Evolutionary conservation across 2,888 invertebrate species (phyloP).

Genomic region (Odontocerum albicorne): DNA sequence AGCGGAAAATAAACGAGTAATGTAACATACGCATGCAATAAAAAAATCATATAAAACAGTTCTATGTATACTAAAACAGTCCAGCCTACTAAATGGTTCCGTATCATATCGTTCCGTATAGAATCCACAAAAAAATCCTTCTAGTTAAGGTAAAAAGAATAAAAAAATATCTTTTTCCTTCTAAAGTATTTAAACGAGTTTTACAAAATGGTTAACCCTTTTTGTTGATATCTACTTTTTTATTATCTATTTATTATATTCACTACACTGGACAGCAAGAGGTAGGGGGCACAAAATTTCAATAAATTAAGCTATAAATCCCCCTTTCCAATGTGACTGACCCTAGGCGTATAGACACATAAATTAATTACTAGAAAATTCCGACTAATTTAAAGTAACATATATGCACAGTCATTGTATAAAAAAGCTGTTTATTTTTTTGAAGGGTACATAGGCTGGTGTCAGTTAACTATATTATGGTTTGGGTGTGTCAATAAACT

Average conservation of each 20-base stretch:
- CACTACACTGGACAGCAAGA: neutral
- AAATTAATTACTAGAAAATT: slow-evolving; percentile 35
- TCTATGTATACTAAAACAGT: slow-evolving; percentile 5
- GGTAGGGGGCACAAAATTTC: slow-evolving; percentile 12
- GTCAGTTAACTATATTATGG: too few species aligned
- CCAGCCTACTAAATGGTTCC: slow-evolving; percentile 11
- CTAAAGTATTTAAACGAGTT: neutral
- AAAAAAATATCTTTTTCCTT: too few species aligned
- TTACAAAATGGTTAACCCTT: neutral
- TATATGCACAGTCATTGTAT: slow-evolving; percentile 28
- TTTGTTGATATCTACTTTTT: neutral
- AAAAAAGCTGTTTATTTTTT: slow-evolving; percentile 12
- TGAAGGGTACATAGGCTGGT: slow-evolving; percentile 6
- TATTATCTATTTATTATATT: too few species aligned
- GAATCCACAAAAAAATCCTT: slow-evolving; percentile 5
- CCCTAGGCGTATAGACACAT: slow-evolving; percentile 28
- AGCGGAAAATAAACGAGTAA: slow-evolving; percentile 14
- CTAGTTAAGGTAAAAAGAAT: too few species aligned
- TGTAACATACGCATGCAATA: slow-evolving; percentile 19
- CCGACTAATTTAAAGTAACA: slow-evolving; percentile 34
- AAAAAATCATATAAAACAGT: slow-evolving; percentile 18
- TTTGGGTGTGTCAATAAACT: too few species aligned
- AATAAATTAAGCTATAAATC: slow-evolving; percentile 32
- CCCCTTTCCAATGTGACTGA: slow-evolving; percentile 25
- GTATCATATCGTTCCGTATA: slow-evolving; percentile 5